Base-by-base conservation (phyloP, 2,888 invertebrate species). In the Schizaphis graminum region DNA sequence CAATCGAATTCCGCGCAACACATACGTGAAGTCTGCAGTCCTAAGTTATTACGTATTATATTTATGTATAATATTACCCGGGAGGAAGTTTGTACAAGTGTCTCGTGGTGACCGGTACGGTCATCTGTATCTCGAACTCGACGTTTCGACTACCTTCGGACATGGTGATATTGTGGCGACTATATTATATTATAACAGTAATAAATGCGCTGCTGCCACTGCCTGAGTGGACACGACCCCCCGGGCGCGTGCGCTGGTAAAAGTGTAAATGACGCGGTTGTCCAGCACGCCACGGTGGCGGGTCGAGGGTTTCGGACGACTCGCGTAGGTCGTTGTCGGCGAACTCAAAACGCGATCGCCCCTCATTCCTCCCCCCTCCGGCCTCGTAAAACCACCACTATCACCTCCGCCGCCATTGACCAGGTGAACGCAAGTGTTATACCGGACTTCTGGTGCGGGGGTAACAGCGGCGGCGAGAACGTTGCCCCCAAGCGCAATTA, bases 81-180 rank as follows among this genome's bases (percentile, higher is more conserved):
- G 94, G 90, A 86, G 94, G 94, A 91, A 94, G 94, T 91, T 94
- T 94, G 86, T 94, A 94, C 61, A 94, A 44, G 41, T 94, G 94
- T 86, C 94, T 94, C 41, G 94, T 94, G 85, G 95, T 94, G 85
- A 95, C 93, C 77, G 95, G 95, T 41, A 95, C 94, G 56, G 95
- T 95, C 91, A 95, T 94, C 84, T 95, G 94, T 91, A 95, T 94
- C 91, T 95, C 95, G 90, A 94, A 95, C 89, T 95, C 95, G 47
- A 95, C 89, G 61, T 94, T 67, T 41, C 94, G 91, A 35, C 61
- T 86, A 86, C 94, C 41, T 87, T 94, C 94, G 94, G 94, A 94
- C 94, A 94, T 94, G 86, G 61, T 44, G 87, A 53, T 87, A 87
- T 91, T 87, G 86, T 86, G 91, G 61, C 91, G 87, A 94, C 94